A percentile compares a stretch with the other conserved stretches of the same genome.
phyloP scores from a whole-genome alignment of 1,140 invertebrate species.

The Aphis gossypii region DNA sequence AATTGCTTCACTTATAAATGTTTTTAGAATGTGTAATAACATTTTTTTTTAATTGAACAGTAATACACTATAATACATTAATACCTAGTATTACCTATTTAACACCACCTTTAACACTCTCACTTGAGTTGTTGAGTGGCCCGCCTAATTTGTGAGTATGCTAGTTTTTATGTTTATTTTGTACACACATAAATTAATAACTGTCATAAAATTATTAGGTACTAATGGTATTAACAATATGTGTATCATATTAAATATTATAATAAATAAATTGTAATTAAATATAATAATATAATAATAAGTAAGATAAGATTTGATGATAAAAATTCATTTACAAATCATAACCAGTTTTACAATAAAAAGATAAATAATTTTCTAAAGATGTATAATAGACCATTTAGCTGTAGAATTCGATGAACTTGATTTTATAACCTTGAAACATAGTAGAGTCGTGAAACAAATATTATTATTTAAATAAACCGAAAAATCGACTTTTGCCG shows the following conservation, averaged over 20 bases:
- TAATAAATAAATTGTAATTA: neutral
- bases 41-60: neutral
- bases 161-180: neutral
- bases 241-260: no score
- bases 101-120: neutral
- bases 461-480: neutral
- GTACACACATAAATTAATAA: no score
- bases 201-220: no score
- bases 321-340: neutral
- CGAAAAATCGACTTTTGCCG: neutral
- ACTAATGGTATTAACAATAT: no score
- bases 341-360: neutral
- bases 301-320: neutral
- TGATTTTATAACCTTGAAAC: constrained; percentile 19
- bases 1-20: neutral
- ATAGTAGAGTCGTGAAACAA: neutral
- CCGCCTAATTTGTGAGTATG: neutral
- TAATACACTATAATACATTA: neutral
- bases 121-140: neutral
- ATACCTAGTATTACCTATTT: neutral
- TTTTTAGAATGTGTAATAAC: neutral
- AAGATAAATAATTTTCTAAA: neutral
- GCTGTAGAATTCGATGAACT: neutral
- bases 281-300: neutral
- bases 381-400: neutral